Base-by-base conservation (phyloP, 2,113 vertebrate species). In the Agapornis roseicollis region DNA sequence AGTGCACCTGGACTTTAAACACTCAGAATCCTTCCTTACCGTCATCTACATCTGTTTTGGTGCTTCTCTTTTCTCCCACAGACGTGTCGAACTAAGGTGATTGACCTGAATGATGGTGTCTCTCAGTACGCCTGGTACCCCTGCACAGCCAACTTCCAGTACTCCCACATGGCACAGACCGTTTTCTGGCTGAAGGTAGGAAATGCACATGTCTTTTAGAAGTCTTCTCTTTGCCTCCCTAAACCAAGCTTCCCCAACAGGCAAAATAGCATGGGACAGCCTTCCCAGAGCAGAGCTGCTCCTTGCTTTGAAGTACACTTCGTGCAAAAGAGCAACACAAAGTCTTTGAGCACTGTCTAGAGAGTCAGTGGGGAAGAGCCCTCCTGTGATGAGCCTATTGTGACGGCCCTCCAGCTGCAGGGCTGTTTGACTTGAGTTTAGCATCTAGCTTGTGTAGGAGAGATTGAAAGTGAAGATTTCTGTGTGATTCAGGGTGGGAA, bases 61-160 rank as follows among this genome's bases (percentile, higher is more conserved):
- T 76, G 56, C 53, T 83, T 90, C 76, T 65, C 46, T 86, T 70
- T 93, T 63, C 24, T 89, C 61, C 73, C 11, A 29, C 88, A 99
- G 99, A 97, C 97, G 25, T 99, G 99, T 95, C 98, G 99, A 93
- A 99, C 99, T 61, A 99, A 99, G 95, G 98, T 99, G 97, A 99
- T 99, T 13, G 99, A 99, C 82, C 88, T 99, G 72, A 99, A 98
- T 0, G 98, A 99, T 52, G 99, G 98, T 6, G 98, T 99, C 82
- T 99, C 99, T 46, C 99, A 99, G 94, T 99, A 99, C 0, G 99
- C 99, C 41, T 99, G 99, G 99, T 99, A 99, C 46, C 99, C 99
- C 19, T 99, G 99, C 89, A 98, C 97, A 0, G 98, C 99, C 88
- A 98, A 98, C 69, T 98, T 97, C 68, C 95, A 96, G 16, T 92